phyloP scores from a whole-genome alignment of 2,113 vertebrate genomes.

The Oxyruncus cristatus region DNA sequence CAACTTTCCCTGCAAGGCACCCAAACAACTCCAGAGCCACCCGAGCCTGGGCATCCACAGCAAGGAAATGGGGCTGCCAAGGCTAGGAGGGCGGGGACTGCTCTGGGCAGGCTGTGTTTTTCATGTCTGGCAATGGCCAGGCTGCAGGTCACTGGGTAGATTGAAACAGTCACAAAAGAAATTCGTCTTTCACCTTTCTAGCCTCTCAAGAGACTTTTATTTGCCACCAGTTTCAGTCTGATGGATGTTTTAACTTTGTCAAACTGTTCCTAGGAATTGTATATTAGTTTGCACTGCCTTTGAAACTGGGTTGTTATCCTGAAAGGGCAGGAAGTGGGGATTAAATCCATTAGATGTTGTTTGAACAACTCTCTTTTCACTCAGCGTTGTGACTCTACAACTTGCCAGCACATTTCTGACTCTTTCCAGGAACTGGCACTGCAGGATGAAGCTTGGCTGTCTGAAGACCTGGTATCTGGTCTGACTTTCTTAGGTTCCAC shows the following conservation, averaged over 20 bases:
- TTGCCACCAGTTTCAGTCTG: slow-evolving; percentile 1
- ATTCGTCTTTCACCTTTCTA: neutral
- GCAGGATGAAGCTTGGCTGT: neutral
- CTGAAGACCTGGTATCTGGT: neutral
- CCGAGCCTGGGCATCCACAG: neutral
- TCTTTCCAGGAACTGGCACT: slow-evolving; percentile 58
- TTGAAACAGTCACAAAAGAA: neutral
- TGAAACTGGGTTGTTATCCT: slow-evolving; percentile 7
- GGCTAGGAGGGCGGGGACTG: neutral
- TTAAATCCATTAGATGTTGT: slow-evolving; percentile 49
- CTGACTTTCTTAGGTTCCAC: slow-evolving; percentile 9
- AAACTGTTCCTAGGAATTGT: slow-evolving; percentile 21
- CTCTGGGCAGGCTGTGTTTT: neutral
- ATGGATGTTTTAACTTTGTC: slow-evolving; percentile 31
- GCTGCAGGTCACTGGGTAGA: neutral
- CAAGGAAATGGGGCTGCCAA: neutral
- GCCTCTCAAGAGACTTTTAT: neutral
- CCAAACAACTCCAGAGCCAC: neutral
- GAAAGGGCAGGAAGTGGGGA: slow-evolving; percentile 54
- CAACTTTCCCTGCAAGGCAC: neutral
- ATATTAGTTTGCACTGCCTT: slow-evolving; percentile 36
- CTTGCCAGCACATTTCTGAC: slow-evolving; percentile 38
- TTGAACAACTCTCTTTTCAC: slow-evolving; percentile 58
- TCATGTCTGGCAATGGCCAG: neutral
- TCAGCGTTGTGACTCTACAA: neutral